Percentiles rank a stretch among this genome's conserved stretches.
These are phyloP conservation scores for Apoderus coryli DNA, from an alignment of 2,888 invertebrate species.

Conservation along the genomic window DNA sequence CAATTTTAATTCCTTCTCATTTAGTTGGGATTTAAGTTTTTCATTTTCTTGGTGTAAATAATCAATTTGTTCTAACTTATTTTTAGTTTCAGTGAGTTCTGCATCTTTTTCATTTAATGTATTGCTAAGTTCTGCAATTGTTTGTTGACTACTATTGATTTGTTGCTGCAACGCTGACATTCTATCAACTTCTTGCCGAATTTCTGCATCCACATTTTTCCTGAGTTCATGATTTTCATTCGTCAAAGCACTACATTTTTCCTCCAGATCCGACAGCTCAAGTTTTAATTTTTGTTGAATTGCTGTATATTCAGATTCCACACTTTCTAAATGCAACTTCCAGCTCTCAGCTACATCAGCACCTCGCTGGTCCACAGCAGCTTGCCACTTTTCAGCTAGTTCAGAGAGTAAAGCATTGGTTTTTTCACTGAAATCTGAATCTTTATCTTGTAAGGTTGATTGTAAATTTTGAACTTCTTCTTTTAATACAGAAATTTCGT, in stretches of 20 bases:
- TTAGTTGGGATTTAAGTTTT: slow-evolving; percentile 14
- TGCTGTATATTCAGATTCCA: slow-evolving; percentile 44
- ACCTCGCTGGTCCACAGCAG: slow-evolving; percentile 49
- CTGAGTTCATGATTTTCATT: slow-evolving; percentile 32
- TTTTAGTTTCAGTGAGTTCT: slow-evolving; percentile 14
- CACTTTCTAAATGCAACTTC: slow-evolving; percentile 50
- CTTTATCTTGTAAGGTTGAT: slow-evolving; percentile 10
- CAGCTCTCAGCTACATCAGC: slow-evolving; percentile 54
- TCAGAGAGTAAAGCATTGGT: slow-evolving; percentile 10
- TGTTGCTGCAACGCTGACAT: slow-evolving; percentile 29
- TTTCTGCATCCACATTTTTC: slow-evolving; percentile 31
- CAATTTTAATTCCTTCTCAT: slow-evolving; percentile 20
- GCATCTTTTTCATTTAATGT: slow-evolving; percentile 22
- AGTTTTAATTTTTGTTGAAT: slow-evolving; percentile 17
- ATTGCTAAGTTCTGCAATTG: slow-evolving; percentile 24
- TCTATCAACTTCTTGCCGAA: slow-evolving; percentile 29
- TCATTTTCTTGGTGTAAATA: slow-evolving; percentile 18
- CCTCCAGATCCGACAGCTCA: slow-evolving; percentile 38
- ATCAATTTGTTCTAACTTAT: slow-evolving; percentile 13
- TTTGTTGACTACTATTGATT: slow-evolving; percentile 25
- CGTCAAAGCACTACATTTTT: slow-evolving; percentile 28
- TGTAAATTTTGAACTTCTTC: slow-evolving; percentile 11
- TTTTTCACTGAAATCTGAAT: slow-evolving; percentile 11
- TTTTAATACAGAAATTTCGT: slow-evolving; percentile 11
- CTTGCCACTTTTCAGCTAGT: slow-evolving; percentile 27